Evolutionary conservation across 2,888 invertebrate species (phyloP), one percentile per base, ranked within the genome.

Genomic region (Caenorhabditis macrosperma): DNA sequence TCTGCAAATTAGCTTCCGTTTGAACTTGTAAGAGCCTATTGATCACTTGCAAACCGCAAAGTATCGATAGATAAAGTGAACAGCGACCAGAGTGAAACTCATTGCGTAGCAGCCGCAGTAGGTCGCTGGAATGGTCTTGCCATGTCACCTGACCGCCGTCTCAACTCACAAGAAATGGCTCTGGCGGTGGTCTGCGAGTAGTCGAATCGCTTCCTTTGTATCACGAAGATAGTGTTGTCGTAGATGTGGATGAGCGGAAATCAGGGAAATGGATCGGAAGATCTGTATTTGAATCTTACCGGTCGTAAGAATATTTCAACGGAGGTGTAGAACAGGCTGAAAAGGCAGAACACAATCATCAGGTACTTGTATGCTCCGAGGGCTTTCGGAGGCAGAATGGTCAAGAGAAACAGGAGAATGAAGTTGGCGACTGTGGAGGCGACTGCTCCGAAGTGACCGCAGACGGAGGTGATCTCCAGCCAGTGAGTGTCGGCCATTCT

Each of bases 91-190:
- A 35, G 68, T 68, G 59, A 76, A 76, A 24, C 68, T 68, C 68
- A 68, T 68, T 17, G 76, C 67, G 44, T 61, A 76, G 38, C 76
- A 68, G 10, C 68, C 76, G 46, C 76, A 76, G 33, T 76, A 76
- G 24, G 55, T 68, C 12, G 68, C 74, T 74, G 72, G 28, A 72
- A 63, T n/a, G n/a, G n/a, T n/a, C n/a, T n/a, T n/a, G n/a, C n/a
- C n/a, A n/a, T n/a, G n/a, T n/a, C n/a, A n/a, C n/a, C n/a, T n/a
- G n/a, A n/a, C n/a, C n/a, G n/a, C n/a, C n/a, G n/a, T n/a, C n/a
- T n/a, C n/a, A n/a, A n/a, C n/a, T 28, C 15, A 74, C 74, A 68
- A 44, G 76, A 76, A 57, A 76, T 54, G 1, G 63, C 48, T 48
- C 68, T 44, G 3, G 76, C 76, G 0, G 20, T 28, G 0, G 46